phyloP scores from a whole-genome alignment of 2,113 vertebrate genomes.

The Nymphicus hollandicus region DNA sequence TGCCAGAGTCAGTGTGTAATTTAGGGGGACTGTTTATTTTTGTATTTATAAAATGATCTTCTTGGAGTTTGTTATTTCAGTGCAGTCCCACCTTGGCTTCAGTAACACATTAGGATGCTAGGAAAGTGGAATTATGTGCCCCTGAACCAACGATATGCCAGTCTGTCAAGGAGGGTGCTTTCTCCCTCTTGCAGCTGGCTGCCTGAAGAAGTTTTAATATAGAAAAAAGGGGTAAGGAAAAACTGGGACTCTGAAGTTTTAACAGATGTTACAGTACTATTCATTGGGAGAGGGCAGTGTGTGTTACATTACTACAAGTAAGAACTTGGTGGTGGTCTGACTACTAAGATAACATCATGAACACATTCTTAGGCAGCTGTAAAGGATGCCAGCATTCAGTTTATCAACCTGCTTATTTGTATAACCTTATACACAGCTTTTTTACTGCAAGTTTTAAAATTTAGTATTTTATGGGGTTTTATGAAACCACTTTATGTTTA shows the following conservation, averaged over 20 bases:
- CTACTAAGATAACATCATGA: neutral
- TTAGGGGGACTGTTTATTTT: neutral
- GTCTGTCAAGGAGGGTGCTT: neutral
- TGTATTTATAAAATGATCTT: neutral
- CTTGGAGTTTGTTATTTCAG: neutral
- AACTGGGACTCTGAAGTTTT: neutral
- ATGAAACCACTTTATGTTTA: neutral
- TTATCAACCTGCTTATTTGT: neutral
- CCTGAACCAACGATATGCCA: neutral
- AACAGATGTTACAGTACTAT: neutral
- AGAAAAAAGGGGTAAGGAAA: neutral
- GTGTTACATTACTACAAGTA: neutral
- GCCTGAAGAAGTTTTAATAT: neutral
- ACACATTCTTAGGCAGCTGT: neutral
- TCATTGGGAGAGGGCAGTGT: neutral
- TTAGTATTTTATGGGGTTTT: neutral
- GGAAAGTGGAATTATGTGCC: neutral
- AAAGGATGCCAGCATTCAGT: neutral
- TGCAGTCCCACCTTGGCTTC: neutral
- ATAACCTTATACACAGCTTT: neutral
- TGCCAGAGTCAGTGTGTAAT: neutral
- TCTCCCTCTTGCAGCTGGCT: neutral
- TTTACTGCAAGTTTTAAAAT: neutral
- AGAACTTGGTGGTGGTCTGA: neutral
- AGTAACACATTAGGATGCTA: neutral